These are phyloP conservation scores for Brachionus plicatilis DNA, from an alignment of 1,140 invertebrate species.

Conservation along the genomic window DNA sequence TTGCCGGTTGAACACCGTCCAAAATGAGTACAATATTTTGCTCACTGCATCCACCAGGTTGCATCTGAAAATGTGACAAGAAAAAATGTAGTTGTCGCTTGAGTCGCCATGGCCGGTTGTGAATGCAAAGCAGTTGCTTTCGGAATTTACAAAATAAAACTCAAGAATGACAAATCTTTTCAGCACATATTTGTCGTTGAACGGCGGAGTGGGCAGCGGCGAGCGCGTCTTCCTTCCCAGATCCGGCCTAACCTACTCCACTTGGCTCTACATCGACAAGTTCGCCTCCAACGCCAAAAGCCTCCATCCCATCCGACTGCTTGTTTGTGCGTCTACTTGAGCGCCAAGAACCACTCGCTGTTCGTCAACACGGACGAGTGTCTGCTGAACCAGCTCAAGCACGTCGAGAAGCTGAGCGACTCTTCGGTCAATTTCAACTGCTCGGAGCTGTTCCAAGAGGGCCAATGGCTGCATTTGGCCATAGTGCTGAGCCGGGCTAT, in stretches of 20 bases:
- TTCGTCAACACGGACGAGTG: conserved; percentile 88
- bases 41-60: conserved; percentile 88
- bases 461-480: conserved; percentile 62
- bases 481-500: conserved; percentile 77
- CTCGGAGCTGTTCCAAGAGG: conserved; percentile 86
- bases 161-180: no score
- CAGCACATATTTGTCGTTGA: conserved; percentile 59
- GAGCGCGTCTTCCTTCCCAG: conserved; percentile 89
- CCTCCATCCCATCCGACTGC: conserved; percentile 80
- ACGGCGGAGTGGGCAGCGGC: conserved; percentile 82
- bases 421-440: conserved; percentile 72
- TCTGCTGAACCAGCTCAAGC: conserved; percentile 65
- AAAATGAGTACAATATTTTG: conserved; percentile 34
- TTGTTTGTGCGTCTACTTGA: conserved; percentile 78
- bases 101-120: conserved; percentile 86
- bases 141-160: no score
- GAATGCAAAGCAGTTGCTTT: conserved; percentile 89
- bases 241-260: conserved; percentile 84
- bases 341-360: conserved; percentile 82
- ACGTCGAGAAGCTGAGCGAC: conserved; percentile 46
- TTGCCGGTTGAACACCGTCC: conserved; percentile 17
- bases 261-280: conserved; percentile 94
- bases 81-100: conserved; percentile 79
- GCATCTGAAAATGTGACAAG: conserved; percentile 93
- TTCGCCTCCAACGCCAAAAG: conserved; percentile 71